Evolutionary conservation across 30 jellyfish, hydroid and myxozoan genomes (phyloP).

Genomic region (Aurelia sp.): DNA sequence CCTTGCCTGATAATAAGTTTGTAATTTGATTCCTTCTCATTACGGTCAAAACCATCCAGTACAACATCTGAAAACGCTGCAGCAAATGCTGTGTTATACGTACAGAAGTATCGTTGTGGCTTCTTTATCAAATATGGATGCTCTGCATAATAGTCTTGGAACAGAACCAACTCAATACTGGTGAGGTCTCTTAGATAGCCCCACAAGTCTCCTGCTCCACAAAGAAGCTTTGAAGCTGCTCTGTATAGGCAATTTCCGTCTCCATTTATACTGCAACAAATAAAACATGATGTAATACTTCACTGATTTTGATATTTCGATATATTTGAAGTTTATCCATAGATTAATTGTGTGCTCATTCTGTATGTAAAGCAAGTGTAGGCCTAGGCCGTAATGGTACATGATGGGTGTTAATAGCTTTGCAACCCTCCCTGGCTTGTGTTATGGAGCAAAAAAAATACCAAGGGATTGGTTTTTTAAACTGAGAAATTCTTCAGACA

Average conservation of each 20-base stretch:
- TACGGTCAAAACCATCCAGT: neutral
- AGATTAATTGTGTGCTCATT: too few species aligned
- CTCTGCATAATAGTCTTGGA: constrained; percentile 4
- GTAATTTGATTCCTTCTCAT: neutral
- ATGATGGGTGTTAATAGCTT: too few species aligned
- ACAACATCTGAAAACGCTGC: constrained; percentile 3
- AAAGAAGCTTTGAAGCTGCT: constrained; percentile 28
- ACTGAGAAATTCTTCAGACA: too few species aligned
- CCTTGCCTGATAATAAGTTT: neutral
- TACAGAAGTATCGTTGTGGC: neutral
- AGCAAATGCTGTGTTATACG: constrained; percentile 10
- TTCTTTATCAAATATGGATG: constrained; percentile 8
- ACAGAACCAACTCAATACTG: constrained; percentile 1
- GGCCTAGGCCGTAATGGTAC: too few species aligned
- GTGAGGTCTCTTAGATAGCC: constrained; percentile 24
- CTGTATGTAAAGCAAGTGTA: too few species aligned
- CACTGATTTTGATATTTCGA: too few species aligned
- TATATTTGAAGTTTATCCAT: too few species aligned
- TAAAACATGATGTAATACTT: too few species aligned
- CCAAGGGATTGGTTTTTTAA: too few species aligned
- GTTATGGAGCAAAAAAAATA: too few species aligned
- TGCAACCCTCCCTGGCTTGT: too few species aligned
- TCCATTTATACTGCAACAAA: too few species aligned
- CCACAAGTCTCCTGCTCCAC: constrained; percentile 14
- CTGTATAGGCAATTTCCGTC: constrained; percentile 33